phyloP scores from a whole-genome alignment of 1,140 invertebrate species.

The Bombus picipes region DNA sequence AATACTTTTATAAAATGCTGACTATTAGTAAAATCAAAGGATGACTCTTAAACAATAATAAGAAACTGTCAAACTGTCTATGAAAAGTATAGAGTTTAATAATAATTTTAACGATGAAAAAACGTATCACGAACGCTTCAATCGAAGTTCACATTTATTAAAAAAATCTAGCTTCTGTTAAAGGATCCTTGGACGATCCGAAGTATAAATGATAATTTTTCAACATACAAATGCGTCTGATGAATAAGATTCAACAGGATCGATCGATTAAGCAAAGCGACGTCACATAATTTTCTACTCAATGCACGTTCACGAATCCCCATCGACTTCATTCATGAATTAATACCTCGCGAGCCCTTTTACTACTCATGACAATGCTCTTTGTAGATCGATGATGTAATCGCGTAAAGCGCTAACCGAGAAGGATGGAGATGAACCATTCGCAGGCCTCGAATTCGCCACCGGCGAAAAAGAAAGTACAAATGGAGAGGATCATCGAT shows the following conservation, averaged over 20 bases:
- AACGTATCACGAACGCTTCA: neutral
- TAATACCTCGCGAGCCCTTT: neutral
- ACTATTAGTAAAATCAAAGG: neutral
- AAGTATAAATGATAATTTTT: neutral
- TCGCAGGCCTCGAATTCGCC: constrained; percentile 43
- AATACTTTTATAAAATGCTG: no score
- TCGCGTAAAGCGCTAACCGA: neutral
- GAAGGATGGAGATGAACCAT: constrained; percentile 40
- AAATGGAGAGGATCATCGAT: constrained; percentile 72
- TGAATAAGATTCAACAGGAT: neutral
- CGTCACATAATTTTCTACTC: neutral
- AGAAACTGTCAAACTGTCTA: neutral
- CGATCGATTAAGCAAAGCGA: neutral
- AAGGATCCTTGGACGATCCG: neutral
- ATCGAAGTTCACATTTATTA: neutral
- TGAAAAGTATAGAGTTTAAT: neutral
- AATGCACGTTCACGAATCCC: neutral
- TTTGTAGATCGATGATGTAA: constrained; percentile 49
- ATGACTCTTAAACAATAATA: neutral
- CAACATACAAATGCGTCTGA: neutral
- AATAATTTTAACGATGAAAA: neutral
- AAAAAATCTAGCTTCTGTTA: neutral
- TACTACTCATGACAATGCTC: constrained; percentile 26
- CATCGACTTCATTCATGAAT: constrained; percentile 4
- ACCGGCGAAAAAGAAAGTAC: constrained; percentile 63